Conservation (phyloP, 2,797 vertebrate species). For the Tolypeutes matacus region DNA sequence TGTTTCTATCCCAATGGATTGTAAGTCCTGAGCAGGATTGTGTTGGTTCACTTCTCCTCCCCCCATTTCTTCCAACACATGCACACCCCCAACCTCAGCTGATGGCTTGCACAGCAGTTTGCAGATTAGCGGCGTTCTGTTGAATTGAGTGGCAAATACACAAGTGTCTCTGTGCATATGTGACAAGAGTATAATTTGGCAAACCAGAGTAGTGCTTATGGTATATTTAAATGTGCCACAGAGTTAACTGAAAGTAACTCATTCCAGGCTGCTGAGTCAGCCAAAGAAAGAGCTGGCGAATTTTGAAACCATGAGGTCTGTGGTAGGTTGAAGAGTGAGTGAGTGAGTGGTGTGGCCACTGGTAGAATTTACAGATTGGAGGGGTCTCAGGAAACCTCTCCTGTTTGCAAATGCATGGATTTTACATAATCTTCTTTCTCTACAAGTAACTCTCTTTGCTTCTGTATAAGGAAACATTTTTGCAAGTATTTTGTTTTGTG, state of each 20-base stretch:
- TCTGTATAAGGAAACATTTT: constrained; percentile 20
- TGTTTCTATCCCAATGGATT: not conserved
- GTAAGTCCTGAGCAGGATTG: not conserved
- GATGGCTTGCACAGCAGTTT: accelerated
- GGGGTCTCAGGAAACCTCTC: not conserved
- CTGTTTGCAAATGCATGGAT: not conserved
- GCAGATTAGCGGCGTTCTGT: not conserved
- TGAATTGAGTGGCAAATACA: not conserved
- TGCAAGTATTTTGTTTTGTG: constrained; percentile 47
- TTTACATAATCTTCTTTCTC: not conserved
- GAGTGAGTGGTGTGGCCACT: not conserved
- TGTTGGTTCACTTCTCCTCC: no score
- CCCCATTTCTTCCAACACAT: not conserved
- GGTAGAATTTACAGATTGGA: not conserved
- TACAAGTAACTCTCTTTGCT: not conserved
- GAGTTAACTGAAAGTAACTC: not conserved
- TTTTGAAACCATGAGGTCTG: accelerated
- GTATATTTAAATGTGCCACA: not conserved
- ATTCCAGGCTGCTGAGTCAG: not conserved
- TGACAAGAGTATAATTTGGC: not conserved
- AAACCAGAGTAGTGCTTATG: not conserved
- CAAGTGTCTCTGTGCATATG: not conserved
- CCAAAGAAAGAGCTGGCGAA: not conserved
- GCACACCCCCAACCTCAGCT: not conserved
- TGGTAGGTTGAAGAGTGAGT: not conserved